Evolutionary conservation across 2,888 invertebrate genomes (phyloP), one percentile per base, ranked within the genome.

Genomic region (Thysanoteuthis rhombus): DNA sequence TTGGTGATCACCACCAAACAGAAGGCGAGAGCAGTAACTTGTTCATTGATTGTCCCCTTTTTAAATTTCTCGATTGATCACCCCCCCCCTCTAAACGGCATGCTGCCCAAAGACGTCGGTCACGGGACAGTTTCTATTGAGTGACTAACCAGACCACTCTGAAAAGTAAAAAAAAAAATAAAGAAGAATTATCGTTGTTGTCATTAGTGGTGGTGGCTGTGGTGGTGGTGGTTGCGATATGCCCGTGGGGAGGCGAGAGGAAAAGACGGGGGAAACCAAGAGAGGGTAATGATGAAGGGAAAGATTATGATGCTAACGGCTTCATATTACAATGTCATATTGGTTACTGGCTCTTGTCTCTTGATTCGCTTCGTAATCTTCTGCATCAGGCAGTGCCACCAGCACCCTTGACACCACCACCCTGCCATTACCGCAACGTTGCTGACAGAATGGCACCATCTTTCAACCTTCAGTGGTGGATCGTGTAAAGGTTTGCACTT

Each of bases 291-390:
- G 75, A n/a, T n/a, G 75, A 75, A 52, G n/a, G 75, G 75, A 75
- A 75, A 75, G 36, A 75, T n/a, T n/a, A 12, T 75, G 75, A 75
- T 75, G n/a, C n/a, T n/a, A n/a, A 36, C 75, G 19, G 75, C 8
- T 75, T 75, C 75, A 75, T 75, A 75, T 75, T 75, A 75, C 75
- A 75, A n/a, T 75, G 75, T 75, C 75, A 75, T 75, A 75, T 75
- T 75, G n/a, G 75, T 75, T n/a, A 75, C 75, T 10, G 75, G 22
- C 75, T n/a, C 75, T n/a, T n/a, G 75, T n/a, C 75, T 75, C n/a
- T 75, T 36, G 75, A 16, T 75, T 75, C 36, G 36, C 75, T 75
- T 75, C n/a, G n/a, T 75, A 75, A 75, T 75, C 36, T 36, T 75
- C 12, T 75, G n/a, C n/a, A 75, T n/a, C 75, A 36, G 4, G n/a